Base-by-base conservation (phyloP, 1,140 invertebrate genomes). In the Euura saliciscinereae region DNA sequence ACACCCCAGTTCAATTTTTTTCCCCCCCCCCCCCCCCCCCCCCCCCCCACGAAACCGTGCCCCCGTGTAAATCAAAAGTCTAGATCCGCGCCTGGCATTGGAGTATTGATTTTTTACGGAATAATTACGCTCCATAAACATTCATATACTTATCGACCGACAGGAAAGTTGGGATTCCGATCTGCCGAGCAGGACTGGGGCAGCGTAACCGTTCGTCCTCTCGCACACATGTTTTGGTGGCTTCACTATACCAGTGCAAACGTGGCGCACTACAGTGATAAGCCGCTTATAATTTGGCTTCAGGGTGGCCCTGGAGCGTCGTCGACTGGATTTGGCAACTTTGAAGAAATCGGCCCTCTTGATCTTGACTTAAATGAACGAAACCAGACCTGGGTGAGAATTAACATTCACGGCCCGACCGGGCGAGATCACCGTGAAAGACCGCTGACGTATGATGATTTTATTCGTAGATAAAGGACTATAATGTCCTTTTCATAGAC, bases 401-500 rank as follows among this genome's bases (percentile, higher is more conserved):
- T 46, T 28, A 28, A 1, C 28, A 28, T 28, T 28, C 28, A 28
- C 0, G 28, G 28, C 28, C 28, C 28, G 28, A 28, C 28, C 28
- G 28, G 28, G 28, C 28, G 28, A 28, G 28, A 28, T 28, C 28
- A 1, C 28, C 28, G 28, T 28, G 28, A 28, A 28, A 28, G 28
- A 28, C 28, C 28, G 28, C 28, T 28, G 28, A 28, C 28, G 28
- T 28, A 28, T 0, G 28, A 28, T 28, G 28, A 28, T 28, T 28
- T 28, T 28, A 28, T 71, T 84, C 82, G 8, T 88, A 94, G 93
- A 90, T 94, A 10, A 91, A 91, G 73, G 85, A 92, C 74, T 91
- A 93, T 77, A 97, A 96, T 82, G 89, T 98, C 4, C 78, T 97
- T 1, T 97, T 96, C 81, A 91, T 97, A n/a, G 96, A 97, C 79